These are phyloP conservation scores for Idaea straminata DNA, from an alignment of 2,888 invertebrate genomes.

Conservation along the genomic window DNA sequence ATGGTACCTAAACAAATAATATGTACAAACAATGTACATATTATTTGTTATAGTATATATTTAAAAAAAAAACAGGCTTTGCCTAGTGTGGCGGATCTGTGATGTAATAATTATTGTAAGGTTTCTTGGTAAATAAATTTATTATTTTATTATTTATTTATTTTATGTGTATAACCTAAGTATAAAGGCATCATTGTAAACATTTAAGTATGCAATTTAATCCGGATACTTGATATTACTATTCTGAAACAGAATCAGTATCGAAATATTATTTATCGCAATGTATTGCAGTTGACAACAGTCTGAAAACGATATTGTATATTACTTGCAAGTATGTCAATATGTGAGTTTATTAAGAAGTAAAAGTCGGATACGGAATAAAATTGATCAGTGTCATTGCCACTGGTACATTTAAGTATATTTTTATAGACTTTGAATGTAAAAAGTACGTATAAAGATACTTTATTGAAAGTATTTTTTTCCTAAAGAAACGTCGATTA, in stretches of 20 bases:
- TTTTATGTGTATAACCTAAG: no score
- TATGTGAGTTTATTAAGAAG: neutral
- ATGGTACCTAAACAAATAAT: no score
- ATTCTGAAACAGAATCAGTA: neutral
- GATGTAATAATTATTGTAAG: no score
- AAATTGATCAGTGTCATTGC: neutral
- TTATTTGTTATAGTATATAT: no score
- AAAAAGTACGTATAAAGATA: neutral
- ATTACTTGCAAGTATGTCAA: constrained; percentile 8
- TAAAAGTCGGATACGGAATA: neutral
- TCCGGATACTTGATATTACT: neutral
- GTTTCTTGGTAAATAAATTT: no score
- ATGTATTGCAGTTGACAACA: neutral
- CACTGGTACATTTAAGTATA: neutral
- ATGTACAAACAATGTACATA: no score
- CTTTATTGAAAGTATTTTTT: neutral
- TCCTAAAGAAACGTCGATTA: neutral
- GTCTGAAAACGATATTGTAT: constrained; percentile 23
- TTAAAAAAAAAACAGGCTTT: no score
- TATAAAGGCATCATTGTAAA: neutral
- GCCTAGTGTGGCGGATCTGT: no score
- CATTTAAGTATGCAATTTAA: neutral
- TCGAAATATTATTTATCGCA: constrained; percentile 4
- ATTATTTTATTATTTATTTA: no score
- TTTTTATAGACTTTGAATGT: neutral